phyloP scores from a whole-genome alignment of 2,113 vertebrate species.

The Amphiprion ocellaris region DNA sequence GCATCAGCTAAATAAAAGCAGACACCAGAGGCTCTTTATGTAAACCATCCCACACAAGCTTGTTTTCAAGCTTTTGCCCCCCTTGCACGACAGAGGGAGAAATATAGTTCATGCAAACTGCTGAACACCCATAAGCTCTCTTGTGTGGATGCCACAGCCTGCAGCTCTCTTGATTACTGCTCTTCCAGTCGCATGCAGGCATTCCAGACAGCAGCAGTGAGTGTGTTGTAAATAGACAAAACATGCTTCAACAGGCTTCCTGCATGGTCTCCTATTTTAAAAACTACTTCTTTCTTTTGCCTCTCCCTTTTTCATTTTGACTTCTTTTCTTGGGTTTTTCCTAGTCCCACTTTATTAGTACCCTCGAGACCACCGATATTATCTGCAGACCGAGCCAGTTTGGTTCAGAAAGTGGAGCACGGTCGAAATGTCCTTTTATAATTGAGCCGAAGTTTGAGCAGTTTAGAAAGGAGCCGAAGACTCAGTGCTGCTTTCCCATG shows the following conservation, averaged over 20 bases:
- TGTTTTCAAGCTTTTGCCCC: conserved; percentile 32
- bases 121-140: conserved; percentile 42
- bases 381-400: conserved; percentile 26
- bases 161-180: conserved; percentile 55
- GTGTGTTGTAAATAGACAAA: conserved; percentile 70
- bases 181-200: conserved; percentile 55
- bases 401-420: conserved; percentile 50
- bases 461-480: conserved; percentile 12
- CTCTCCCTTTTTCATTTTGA: conserved; percentile 37
- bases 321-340: conserved; percentile 16
- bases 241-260: conserved; percentile 67
- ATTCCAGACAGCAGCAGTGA: conserved; percentile 67
- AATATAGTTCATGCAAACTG: conserved; percentile 38
- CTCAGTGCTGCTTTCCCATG: conserved; percentile 57
- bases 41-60: conserved; percentile 42
- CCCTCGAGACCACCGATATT: conserved; percentile 62
- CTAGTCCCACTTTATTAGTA: conserved; percentile 43
- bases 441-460: conserved; percentile 29
- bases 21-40: conserved; percentile 35
- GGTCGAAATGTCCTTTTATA: conserved; percentile 45
- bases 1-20: conserved; percentile 52
- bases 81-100: conserved; percentile 30
- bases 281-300: conserved; percentile 43
- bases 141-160: conserved; percentile 42
- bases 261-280: conserved; percentile 39